These are phyloP conservation scores for Teleogryllus occipitalis DNA, from an alignment of 1,140 invertebrate species.

Conservation along the genomic window DNA sequence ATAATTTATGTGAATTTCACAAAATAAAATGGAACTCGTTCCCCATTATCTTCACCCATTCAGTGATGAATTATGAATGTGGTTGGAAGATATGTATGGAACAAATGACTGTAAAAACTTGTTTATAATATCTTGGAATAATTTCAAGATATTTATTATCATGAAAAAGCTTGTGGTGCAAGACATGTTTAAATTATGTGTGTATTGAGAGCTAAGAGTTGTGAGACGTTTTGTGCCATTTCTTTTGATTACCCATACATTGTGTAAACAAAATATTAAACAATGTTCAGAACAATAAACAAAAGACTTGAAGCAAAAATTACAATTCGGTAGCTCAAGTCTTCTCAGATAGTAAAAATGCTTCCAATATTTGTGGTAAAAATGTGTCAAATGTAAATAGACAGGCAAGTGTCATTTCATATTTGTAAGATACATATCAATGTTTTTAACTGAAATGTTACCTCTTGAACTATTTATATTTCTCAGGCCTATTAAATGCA, in stretches of 20 bases:
- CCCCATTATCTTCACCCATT: neutral
- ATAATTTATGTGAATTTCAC: neutral
- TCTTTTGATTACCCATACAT: neutral
- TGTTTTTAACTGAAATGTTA: neutral
- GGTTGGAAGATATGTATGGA: neutral
- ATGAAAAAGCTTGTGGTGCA: too few species aligned
- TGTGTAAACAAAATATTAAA: neutral
- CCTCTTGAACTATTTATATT: neutral
- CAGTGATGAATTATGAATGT: neutral
- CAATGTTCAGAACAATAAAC: neutral
- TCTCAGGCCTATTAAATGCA: too few species aligned
- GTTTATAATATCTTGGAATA: too few species aligned
- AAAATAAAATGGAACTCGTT: too few species aligned
- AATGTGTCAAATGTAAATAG: slow-evolving; percentile 1
- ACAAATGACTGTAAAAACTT: too few species aligned
- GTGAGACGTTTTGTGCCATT: neutral
- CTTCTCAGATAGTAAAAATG: neutral
- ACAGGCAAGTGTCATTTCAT: neutral
- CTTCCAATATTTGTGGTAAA: neutral
- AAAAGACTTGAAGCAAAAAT: neutral
- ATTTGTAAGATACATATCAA: neutral
- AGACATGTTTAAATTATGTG: too few species aligned
- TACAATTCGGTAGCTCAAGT: neutral
- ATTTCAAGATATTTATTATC: too few species aligned
- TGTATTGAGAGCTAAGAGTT: neutral